These are phyloP conservation scores for Oncorhynchus gorbuscha DNA, from an alignment of 2,113 vertebrate genomes.

Conservation along the genomic window DNA sequence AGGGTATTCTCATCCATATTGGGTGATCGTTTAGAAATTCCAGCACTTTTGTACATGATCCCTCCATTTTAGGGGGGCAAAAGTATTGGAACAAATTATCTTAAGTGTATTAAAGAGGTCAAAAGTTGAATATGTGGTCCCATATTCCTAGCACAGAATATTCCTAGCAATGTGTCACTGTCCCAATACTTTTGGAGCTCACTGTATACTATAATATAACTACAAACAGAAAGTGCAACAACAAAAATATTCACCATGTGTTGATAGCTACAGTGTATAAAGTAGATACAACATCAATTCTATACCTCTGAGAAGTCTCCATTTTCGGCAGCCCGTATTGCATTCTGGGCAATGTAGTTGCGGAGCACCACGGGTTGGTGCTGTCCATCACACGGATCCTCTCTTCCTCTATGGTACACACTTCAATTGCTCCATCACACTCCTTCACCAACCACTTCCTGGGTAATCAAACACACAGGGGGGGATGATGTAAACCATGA, in stretches of 20 bases:
- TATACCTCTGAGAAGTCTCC: slow-evolving; percentile 86
- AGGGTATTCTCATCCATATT: no score
- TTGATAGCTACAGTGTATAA: not conserved
- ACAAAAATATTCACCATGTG: not conserved
- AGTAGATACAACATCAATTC: not conserved
- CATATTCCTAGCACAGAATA: no score
- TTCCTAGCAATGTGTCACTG: no score
- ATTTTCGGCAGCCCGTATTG: slow-evolving; percentile 83
- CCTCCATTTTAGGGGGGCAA: no score
- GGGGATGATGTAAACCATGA: not conserved
- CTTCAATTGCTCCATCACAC: slow-evolving; percentile 36
- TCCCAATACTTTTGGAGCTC: no score
- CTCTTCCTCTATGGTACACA: slow-evolving; percentile 59
- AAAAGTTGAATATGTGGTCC: no score
- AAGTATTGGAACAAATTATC: no score
- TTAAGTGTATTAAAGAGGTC: no score
- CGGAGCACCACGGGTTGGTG: slow-evolving; percentile 81
- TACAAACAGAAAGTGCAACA: not conserved
- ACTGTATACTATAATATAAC: not conserved
- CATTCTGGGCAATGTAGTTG: slow-evolving; percentile 90
- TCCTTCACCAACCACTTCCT: slow-evolving; percentile 80
- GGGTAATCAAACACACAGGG: not conserved
- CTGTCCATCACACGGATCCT: slow-evolving; percentile 73
- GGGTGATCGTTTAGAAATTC: no score
- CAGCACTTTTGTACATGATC: no score